Evolutionary conservation across 2,113 vertebrate genomes (phyloP), one percentile per base, ranked within the genome.

Genomic region (Dissostichus mawsoni): DNA sequence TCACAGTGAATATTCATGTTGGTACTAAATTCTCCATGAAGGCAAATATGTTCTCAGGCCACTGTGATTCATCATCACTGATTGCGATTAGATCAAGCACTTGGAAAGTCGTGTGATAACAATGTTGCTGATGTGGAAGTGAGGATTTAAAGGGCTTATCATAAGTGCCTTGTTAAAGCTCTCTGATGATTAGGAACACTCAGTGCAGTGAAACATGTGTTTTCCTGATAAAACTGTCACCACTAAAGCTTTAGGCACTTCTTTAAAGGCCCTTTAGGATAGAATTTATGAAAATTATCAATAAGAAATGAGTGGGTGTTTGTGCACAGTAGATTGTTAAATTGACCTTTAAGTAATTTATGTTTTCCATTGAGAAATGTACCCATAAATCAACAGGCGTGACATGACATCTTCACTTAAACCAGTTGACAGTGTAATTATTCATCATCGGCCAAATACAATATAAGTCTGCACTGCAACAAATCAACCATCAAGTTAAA

Each of bases 401-500:
- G 51, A 69, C 48, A 29, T 53, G 59, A 68, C 69, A 74, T 85
- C 29, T 69, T 77, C 11, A 69, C 41, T 57, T 53, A 50, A 4
- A 53, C 1, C 33, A 20, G 77, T 47, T 76, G 63, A 85, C 74
- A 71, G 56, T 11, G 25, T 78, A 62, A 71, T 89, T 65, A 0
- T 11, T 85, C 69, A 81, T 69, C 62, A 14, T 20, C 17, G 29
- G 57, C 57, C 48, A 65, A 52, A 75, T 23, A 63, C 58, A 51
- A 69, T 61, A 81, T 36, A 69, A 73, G 64, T 67, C 56, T 70
- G 57, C 48, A 12, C 71, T 68, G 17, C 17, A 66, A 83, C 73
- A 78, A 88, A 82, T 78, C 81, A 82, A 89, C 87, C 87, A 87
- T 92, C 84, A 87, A 84, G 58, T 72, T 68, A 72, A 63, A 83